phyloP scores from a whole-genome alignment of 2,888 invertebrate species.

The Augiades crinisus region DNA sequence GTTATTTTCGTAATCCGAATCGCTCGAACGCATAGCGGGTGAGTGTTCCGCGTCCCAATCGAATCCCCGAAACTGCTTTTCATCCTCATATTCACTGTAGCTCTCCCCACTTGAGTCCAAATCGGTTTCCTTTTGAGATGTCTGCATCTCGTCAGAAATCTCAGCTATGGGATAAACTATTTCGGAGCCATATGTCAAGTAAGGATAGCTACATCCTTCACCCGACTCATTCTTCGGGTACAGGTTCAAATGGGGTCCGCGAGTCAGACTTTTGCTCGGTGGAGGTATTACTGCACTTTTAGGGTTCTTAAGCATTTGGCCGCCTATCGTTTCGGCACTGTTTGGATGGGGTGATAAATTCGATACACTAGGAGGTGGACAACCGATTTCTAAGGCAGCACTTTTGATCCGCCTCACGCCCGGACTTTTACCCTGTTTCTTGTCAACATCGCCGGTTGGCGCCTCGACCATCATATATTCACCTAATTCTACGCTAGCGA shows the following conservation, averaged over 20 bases:
- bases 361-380: constrained; percentile 85
- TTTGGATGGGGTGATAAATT: constrained; percentile 91
- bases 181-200: constrained; percentile 85
- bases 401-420: constrained; percentile 86
- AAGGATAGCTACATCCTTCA: constrained; percentile 89
- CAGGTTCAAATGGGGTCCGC: constrained; percentile 86
- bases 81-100: constrained; percentile 83
- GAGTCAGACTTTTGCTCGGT: constrained; percentile 85
- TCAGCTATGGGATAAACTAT: constrained; percentile 93
- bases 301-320: constrained; percentile 85
- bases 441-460: constrained; percentile 66
- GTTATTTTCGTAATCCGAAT: constrained; percentile 85
- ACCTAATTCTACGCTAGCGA: constrained; percentile 76
- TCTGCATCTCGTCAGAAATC: constrained; percentile 90
- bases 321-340: constrained; percentile 89
- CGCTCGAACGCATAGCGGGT: constrained; percentile 75
- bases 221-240: constrained; percentile 84
- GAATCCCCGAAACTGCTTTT: constrained; percentile 77
- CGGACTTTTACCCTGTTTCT: constrained; percentile 79
- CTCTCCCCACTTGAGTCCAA: constrained; percentile 82
- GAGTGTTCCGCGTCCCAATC: constrained; percentile 77
- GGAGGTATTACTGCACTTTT: constrained; percentile 84
- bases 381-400: constrained; percentile 86
- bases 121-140: constrained; percentile 84
- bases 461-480: constrained; percentile 77